phyloP scores from a whole-genome alignment of 2,888 invertebrate genomes.

The Anoplius nigerrimus region DNA sequence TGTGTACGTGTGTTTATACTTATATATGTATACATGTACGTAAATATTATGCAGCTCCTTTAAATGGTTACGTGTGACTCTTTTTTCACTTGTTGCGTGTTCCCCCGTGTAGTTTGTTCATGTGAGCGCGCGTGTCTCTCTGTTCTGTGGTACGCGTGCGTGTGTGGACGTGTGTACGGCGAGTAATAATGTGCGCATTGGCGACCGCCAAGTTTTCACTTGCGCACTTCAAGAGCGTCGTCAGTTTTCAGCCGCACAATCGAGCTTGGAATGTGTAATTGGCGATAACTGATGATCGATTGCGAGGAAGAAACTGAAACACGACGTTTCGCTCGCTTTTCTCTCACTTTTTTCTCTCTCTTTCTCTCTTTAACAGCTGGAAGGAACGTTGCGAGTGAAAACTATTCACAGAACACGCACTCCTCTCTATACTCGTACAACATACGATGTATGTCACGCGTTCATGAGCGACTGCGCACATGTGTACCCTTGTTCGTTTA shows the following conservation, averaged over 20 bases:
- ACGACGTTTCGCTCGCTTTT: neutral
- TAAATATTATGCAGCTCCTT: slow-evolving; percentile 57
- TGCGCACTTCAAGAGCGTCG: slow-evolving; percentile 2
- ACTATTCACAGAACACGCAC: slow-evolving; percentile 5
- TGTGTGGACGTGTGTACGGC: slow-evolving; percentile 8
- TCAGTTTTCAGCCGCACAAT: slow-evolving; percentile 13
- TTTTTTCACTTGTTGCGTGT: slow-evolving; percentile 5
- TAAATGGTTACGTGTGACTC: slow-evolving; percentile 38
- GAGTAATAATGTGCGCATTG: neutral
- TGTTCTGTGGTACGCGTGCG: slow-evolving; percentile 1
- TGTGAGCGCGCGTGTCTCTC: slow-evolving; percentile 15
- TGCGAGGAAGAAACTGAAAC: neutral
- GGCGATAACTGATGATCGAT: slow-evolving; percentile 18
- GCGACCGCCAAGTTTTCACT: neutral
- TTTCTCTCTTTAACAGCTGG: slow-evolving; percentile 13
- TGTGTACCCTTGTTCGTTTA: slow-evolving; percentile 19
- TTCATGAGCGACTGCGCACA: slow-evolving; percentile 12
- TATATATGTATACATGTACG: slow-evolving; percentile 48
- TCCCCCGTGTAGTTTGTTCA: slow-evolving; percentile 7
- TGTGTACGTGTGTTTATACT: slow-evolving; percentile 43
- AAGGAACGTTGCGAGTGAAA: slow-evolving; percentile 29
- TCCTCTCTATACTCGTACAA: neutral
- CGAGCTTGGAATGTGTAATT: slow-evolving; percentile 17
- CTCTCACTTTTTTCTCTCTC: neutral
- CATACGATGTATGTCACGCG: too few species aligned